These are phyloP conservation scores for Acromyrmex heyeri DNA, from an alignment of 1,140 invertebrate species.

Conservation along the genomic window DNA sequence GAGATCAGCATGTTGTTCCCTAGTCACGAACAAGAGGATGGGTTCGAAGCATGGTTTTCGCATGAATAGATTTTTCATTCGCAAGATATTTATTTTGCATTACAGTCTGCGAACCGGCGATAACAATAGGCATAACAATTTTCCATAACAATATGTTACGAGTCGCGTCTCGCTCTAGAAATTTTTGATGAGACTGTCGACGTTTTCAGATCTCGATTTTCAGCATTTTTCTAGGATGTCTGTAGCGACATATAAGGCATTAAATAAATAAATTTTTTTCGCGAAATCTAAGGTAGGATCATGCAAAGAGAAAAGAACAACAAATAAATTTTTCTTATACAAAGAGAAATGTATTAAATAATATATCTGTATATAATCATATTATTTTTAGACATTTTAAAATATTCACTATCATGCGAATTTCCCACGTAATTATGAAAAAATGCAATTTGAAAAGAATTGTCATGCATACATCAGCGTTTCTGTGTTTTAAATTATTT, in stretches of 20 bases:
- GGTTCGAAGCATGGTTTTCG: slow-evolving; percentile 77
- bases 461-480: neutral
- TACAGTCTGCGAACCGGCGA: neutral
- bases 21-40: slow-evolving; percentile 61
- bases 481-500: neutral
- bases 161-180: neutral
- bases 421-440: neutral
- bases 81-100: slow-evolving; percentile 41
- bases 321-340: neutral
- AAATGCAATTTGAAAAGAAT: neutral
- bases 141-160: neutral
- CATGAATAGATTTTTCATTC: slow-evolving; percentile 71
- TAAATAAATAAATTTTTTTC: slow-evolving; percentile 3
- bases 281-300: neutral
- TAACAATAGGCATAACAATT: slow-evolving; percentile 18
- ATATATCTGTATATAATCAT: neutral
- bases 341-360: neutral
- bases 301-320: neutral
- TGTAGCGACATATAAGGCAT: neutral
- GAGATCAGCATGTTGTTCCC: slow-evolving; percentile 72
- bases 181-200: neutral
- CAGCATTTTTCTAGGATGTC: neutral
- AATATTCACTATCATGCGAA: neutral
- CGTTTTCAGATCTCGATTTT: neutral
- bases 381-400: neutral